These are phyloP conservation scores for Corapipo altera DNA, from an alignment of 2,113 vertebrate species.

Conservation along the genomic window DNA sequence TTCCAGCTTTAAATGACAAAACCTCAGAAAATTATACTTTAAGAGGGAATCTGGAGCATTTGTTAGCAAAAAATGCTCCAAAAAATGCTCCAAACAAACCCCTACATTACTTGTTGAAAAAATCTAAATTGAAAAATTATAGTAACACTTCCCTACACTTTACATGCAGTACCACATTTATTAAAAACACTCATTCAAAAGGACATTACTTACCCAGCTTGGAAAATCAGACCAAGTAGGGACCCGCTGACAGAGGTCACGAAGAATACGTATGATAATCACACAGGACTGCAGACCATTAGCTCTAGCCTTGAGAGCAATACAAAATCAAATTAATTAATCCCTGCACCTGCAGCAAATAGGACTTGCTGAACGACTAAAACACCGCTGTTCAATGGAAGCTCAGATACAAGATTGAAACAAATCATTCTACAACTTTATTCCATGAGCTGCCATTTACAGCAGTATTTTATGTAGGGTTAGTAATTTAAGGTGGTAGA, in stretches of 20 bases:
- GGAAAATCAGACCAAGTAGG: constrained; percentile 97
- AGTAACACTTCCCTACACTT: not conserved
- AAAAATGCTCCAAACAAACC: not conserved
- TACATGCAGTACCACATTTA: not conserved
- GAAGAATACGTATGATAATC: constrained; percentile 96
- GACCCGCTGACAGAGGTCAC: constrained; percentile 95
- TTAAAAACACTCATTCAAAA: not conserved
- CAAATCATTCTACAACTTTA: constrained; percentile 65
- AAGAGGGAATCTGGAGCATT: not conserved
- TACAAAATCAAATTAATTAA: constrained; percentile 85
- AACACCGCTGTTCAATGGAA: constrained; percentile 97
- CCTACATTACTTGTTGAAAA: not conserved
- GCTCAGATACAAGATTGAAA: constrained; percentile 82
- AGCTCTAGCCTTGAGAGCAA: constrained; percentile 98
- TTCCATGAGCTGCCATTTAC: constrained; percentile 91
- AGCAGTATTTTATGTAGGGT: constrained; percentile 94
- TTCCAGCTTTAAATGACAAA: not conserved
- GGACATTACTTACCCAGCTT: constrained; percentile 88
- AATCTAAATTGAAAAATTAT: not conserved
- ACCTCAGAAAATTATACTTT: not conserved
- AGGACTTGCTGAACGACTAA: constrained; percentile 83
- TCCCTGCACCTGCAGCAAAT: constrained; percentile 51
- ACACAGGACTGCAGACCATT: constrained; percentile 99
- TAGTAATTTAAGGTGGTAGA: constrained; percentile 83
- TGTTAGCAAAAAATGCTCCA: rapidly evolving